Base-by-base conservation (phyloP, 2,797 vertebrate genomes). In the Tamandua tetradactyla region DNA sequence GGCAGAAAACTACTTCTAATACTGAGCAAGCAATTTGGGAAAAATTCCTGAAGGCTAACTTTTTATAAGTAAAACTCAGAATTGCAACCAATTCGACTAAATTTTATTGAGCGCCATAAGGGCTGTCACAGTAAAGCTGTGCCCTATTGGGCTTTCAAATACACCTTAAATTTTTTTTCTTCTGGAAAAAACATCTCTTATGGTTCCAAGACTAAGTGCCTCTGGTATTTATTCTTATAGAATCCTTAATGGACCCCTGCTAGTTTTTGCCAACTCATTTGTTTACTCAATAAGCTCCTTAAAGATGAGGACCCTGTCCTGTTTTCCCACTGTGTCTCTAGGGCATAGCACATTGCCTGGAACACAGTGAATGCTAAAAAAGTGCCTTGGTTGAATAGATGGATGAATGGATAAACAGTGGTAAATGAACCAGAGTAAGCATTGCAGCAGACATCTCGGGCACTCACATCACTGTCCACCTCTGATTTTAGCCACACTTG, bases 181-280 rank as follows among this genome's bases (percentile, higher is more conserved):
- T 78, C 15, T 66, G 68, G n/a, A 75, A 88, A 88, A 66, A 64
- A 55, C 0, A 80, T 35, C 11, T 79, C 32, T 61, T 23, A 20
- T 10, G 18, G 66, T 94, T 75, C 25, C 55, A 85, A 78, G 22
- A 93, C 37, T 75, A 69, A 69, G 22, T 27, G 22, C 30, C 18
- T 17, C 0, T 64, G 42, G 5, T 76, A 72, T 30, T 64, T 83
- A 20, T 57, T 69, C 62, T 91, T 74, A n/a, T 13, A 71, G 37
- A 92, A 62, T 61, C 55, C 85, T 68, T 62, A 42, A 55, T 17
- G 61, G 61, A 87, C 10, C 44, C 30, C 64, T 75, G 66, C 22
- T 93, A 64, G 85, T 79, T 92, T 94, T 94, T 52, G 74, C 64
- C 20, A 90, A 66, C 14, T 85, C 11, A 47, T 49, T 49, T 93